Base-by-base conservation (phyloP, 2,113 vertebrate species). In the Corythornis cristatus region DNA sequence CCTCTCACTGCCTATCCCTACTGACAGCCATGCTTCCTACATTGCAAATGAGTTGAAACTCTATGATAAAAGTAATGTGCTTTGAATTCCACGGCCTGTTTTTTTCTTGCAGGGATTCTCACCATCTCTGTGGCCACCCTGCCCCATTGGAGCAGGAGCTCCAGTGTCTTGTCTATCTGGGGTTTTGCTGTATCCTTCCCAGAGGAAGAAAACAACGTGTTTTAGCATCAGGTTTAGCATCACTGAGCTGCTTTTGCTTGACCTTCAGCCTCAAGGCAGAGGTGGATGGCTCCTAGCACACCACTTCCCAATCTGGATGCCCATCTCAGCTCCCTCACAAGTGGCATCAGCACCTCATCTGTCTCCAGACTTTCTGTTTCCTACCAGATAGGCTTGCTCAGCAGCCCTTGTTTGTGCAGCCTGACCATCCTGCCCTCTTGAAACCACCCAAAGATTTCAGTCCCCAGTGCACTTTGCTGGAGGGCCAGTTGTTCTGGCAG, bases 11-110 rank as follows among this genome's bases (percentile, higher is more conserved):
- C 89, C 83, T 92, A 29, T 86, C 89, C 88, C 66, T 51, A 65
- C 88, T 94, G 93, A 93, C 86, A 94, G 71, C 71, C 56, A 1
- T 50, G 93, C 87, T 96, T 96, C 93, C 91, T 93, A 73, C 93
- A 88, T 93, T 91, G 94, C 91, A 94, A 96, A 93, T 46, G 85
- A 92, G 93, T 92, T 14, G 40, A 51, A 92, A 83, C 82, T 79
- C 89, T 1, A 16, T 13, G 26, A 96, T 92, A 81, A 68, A 75
- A 96, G 86, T 82, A 8, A 93, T 90, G 94, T 93, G 89, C 92
- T 93, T 93, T 64, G 83, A 87, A 91, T 96, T 40, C 91, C 91
- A 42, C 92, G 91, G 87, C 91, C 89, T 94, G 94, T 51, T 92
- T 96, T 95, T 84, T 88, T 74, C 37, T 37, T 87, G 67, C 71